Evolutionary conservation across 2,797 vertebrate genomes (phyloP), one percentile per base, ranked within the genome.

Genomic region (Gymnopithys bicolor): DNA sequence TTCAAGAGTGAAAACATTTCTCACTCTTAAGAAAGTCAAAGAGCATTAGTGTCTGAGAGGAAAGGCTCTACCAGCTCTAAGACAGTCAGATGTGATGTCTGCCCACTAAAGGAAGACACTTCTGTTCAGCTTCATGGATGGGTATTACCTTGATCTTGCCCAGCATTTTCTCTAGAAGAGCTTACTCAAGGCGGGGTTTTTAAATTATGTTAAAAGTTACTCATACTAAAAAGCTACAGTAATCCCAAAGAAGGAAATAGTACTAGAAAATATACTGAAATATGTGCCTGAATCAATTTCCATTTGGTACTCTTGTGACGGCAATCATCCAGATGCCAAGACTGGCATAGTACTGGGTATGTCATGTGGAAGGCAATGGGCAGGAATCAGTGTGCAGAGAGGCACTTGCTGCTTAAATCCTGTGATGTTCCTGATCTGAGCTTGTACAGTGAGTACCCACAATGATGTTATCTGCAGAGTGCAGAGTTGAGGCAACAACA

Each of bases 31-130:
- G 71, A 84, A 41, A 88, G 35, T 71, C 56, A 56, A 94, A 51
- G 45, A 82, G 60, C 67, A 75, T 55, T 24, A 48, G 33, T 32
- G 14, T 93, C 58, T 83, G 45, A 25, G 10, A 55, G 39, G 17
- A 75, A 48, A 75, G 45, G 18, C 33, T 73, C 37, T 52, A 8
- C 68, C 59, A 70, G 51, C 55, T 73, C 39, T 66, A 23, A 2
- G 11, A 37, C 41, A 89, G 28, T 71, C 0, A 0, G 18, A 43
- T 78, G 49, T 10, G 3, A 22, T 35, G 4, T 41, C 43, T 56
- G 17, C 41, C 30, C 43, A 41, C 11, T 70, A 48, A 71, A 16
- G 33, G 21, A 51, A 51, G 13, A 66, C 33, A 12, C 14, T 62
- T 41, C 15, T 28, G 15, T 62, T 77, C 17, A 45, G 10, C 25